These are phyloP conservation scores for Ataeniobius toweri DNA, from an alignment of 2,797 vertebrate species.

Conservation along the genomic window DNA sequence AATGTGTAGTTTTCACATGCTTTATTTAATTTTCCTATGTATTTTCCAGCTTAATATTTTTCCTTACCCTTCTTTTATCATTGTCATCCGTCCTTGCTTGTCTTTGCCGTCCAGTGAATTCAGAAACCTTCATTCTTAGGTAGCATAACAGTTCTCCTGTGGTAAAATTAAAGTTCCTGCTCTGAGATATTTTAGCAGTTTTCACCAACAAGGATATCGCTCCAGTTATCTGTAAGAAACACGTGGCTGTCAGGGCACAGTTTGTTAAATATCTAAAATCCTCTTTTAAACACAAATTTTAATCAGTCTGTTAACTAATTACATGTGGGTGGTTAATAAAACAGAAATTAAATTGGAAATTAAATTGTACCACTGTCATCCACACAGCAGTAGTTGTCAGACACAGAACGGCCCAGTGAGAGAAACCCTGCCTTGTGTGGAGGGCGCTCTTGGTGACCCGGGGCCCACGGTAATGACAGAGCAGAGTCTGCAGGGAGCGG, in stretches of 20 bases:
- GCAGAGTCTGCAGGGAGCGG: constrained; percentile 48
- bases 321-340: no score
- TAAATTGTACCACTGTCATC: constrained; percentile 70
- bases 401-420: constrained; percentile 45
- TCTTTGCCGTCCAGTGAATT: constrained; percentile 48
- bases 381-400: constrained; percentile 49
- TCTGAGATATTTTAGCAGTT: constrained; percentile 61
- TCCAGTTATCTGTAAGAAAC: constrained; percentile 62
- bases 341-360: background rate
- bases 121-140: constrained; percentile 41
- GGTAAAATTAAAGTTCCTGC: constrained; percentile 56
- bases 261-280: background rate
- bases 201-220: constrained; percentile 56
- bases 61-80: constrained; percentile 69
- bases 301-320: no score
- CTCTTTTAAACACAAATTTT: background rate
- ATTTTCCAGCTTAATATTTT: background rate
- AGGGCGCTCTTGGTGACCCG: constrained; percentile 11
- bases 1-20: background rate
- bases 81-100: constrained; percentile 26
- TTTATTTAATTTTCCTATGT: background rate
- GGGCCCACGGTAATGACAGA: constrained; percentile 31
- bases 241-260: background rate
- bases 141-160: constrained; percentile 62
- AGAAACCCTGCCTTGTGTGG: background rate